Evolutionary conservation across 2,797 vertebrate species (phyloP).

Genomic region (Sitta carolinensis): DNA sequence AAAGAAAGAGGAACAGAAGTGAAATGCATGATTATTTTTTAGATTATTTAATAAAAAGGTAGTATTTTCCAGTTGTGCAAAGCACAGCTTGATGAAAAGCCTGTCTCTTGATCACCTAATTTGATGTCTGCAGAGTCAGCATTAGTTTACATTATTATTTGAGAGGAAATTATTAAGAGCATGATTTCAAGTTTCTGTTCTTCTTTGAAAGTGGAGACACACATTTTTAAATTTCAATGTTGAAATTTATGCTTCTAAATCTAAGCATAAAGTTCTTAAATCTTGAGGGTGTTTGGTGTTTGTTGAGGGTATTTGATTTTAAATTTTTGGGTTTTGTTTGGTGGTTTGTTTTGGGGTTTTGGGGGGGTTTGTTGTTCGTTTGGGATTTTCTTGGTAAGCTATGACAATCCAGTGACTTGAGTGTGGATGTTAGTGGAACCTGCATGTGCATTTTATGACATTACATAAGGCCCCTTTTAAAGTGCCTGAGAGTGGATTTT

Average conservation of each 20-base stretch:
- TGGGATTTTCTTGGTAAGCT: neutral
- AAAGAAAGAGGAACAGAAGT: neutral
- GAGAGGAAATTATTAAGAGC: neutral
- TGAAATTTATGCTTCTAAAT: neutral
- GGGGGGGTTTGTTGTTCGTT: neutral
- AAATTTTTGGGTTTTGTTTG: neutral
- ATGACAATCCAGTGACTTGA: neutral
- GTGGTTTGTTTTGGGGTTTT: neutral
- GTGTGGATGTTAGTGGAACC: neutral
- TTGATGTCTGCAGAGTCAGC: neutral
- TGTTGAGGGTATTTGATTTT: neutral
- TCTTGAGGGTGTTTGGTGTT: neutral
- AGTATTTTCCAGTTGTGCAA: slow-evolving; percentile 14
- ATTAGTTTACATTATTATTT: slow-evolving; percentile 2
- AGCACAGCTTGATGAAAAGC: neutral
- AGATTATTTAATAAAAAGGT: neutral
- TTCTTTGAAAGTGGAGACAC: neutral
- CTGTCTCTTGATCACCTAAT: neutral
- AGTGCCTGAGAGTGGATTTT: neutral
- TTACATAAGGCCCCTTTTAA: neutral
- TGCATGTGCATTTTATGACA: neutral
- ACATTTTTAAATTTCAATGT: neutral
- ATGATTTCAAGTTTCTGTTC: neutral
- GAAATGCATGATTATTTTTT: neutral
- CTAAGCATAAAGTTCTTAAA: neutral